Evolutionary conservation across 2,797 vertebrate genomes (phyloP), one percentile per base, ranked within the genome.

Genomic region (Chaetophractus vellerosus): DNA sequence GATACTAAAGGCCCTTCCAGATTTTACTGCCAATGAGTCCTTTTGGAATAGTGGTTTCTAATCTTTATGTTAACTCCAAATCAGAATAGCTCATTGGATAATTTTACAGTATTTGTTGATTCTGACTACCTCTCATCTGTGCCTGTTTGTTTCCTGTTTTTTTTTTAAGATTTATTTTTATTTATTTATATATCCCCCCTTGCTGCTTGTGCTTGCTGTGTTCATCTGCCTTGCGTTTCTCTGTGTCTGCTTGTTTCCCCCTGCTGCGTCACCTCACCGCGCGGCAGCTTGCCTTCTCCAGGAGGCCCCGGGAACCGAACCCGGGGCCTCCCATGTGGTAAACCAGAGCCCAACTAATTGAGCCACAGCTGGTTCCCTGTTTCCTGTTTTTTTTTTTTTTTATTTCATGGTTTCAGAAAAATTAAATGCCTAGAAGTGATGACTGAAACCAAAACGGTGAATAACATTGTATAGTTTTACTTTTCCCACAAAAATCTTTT

Each of bases 351-450:
- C n/a, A n/a, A n/a, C n/a, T n/a, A n/a, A n/a, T n/a, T n/a, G n/a
- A n/a, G n/a, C n/a, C n/a, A n/a, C n/a, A n/a, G n/a, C n/a, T n/a
- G n/a, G n/a, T n/a, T n/a, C n/a, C n/a, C n/a, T n/a, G n/a, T n/a
- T n/a, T n/a, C n/a, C n/a, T n/a, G n/a, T n/a, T n/a, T n/a, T 89
- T 86, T 11, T 68, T 84, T 82, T 50, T 89, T 59, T 76, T 19
- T 18, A 38, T 61, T 24, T 83, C 61, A 33, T 68, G 19, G 9
- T 36, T 89, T 83, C n/a, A 76, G 59, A 68, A 75, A 59, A 83
- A 74, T 36, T 55, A 33, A 48, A 48, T 80, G 52, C 24, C 26
- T 75, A 52, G 63, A 82, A 87, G 55, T 76, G 21, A 86, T 26
- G 59, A 9, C 31, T 6, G 19, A 86, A 82, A 24, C 36, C 64